Conservation (phyloP, 2,888 invertebrate species). For the Agrochola lychnidis region DNA sequence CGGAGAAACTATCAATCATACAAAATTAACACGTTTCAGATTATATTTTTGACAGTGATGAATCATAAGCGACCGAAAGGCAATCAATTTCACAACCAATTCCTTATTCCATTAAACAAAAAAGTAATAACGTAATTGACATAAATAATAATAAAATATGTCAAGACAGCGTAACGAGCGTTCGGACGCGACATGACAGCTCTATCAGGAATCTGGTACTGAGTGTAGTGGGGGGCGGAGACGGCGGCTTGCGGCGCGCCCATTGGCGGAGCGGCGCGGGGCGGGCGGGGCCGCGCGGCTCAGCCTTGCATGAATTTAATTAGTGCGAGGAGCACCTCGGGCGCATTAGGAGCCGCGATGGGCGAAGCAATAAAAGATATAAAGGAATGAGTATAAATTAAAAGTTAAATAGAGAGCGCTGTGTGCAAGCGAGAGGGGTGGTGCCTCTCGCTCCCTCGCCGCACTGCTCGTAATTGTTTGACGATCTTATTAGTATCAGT, state of each 20-base stretch:
- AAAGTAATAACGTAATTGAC: constrained; percentile 91
- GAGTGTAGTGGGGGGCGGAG: constrained; percentile 75
- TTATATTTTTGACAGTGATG: constrained; percentile 89
- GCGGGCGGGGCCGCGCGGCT: constrained; percentile 77
- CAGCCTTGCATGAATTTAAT: constrained; percentile 91
- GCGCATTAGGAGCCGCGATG: constrained; percentile 91
- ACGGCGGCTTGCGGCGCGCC: constrained; percentile 66
- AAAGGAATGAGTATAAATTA: constrained; percentile 91
- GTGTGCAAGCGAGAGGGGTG: constrained; percentile 77
- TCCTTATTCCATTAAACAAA: constrained; percentile 91
- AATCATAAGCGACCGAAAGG: constrained; percentile 89
- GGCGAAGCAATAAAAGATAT: constrained; percentile 91
- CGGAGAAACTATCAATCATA: constrained; percentile 88
- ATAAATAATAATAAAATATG: constrained; percentile 91
- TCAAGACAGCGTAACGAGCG: constrained; percentile 89
- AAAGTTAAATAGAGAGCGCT: constrained; percentile 90
- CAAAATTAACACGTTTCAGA: constrained; percentile 89
- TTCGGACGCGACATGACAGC: constrained; percentile 89
- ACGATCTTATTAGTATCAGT: constrained; percentile 91
- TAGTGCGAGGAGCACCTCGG: constrained; percentile 90
- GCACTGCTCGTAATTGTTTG: constrained; percentile 89
- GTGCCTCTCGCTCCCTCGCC: constrained; percentile 76
- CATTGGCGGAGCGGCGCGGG: constrained; percentile 75
- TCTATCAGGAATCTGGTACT: constrained; percentile 88
- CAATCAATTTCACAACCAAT: constrained; percentile 90